Evolutionary conservation across 2,797 vertebrate genomes (phyloP).

Genomic region (Falco peregrinus): DNA sequence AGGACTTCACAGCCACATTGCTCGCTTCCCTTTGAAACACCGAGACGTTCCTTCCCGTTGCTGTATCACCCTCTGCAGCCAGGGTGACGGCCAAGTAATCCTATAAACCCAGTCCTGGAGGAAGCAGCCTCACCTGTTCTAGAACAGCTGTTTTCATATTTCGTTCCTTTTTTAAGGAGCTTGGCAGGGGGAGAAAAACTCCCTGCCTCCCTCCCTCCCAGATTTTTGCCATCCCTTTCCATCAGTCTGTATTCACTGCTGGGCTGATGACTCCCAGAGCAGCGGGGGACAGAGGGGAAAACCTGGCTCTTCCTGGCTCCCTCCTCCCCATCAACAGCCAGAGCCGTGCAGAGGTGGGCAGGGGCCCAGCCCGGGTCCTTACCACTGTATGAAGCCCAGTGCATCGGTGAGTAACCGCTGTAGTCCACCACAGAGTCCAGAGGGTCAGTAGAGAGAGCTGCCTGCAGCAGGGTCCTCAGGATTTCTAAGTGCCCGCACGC

Average conservation of each 20-base stretch:
- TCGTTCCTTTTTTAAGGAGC: neutral
- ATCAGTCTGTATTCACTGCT: neutral
- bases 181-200: neutral
- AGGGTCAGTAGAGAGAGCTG: conserved; percentile 85
- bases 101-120: neutral
- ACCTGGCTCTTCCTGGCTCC: neutral
- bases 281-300: neutral
- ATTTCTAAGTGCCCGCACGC: conserved; percentile 89
- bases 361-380: neutral
- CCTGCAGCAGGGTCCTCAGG: conserved; percentile 88
- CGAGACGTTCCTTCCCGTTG: neutral
- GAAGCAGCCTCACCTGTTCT: neutral
- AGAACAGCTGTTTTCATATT: neutral
- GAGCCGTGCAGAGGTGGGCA: neutral
- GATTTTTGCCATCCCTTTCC: neutral
- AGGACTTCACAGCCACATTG: neutral
- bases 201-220: neutral
- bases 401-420: conserved; percentile 93
- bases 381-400: conserved; percentile 99
- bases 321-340: neutral
- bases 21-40: neutral
- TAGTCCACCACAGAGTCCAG: conserved; percentile 92
- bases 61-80: neutral
- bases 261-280: rapidly evolving
- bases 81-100: neutral